A percentile compares a stretch with the other conserved stretches of the same genome.
phyloP scores from a whole-genome alignment of 2,113 vertebrate genomes.

The Poeciliopsis occidentalis region DNA sequence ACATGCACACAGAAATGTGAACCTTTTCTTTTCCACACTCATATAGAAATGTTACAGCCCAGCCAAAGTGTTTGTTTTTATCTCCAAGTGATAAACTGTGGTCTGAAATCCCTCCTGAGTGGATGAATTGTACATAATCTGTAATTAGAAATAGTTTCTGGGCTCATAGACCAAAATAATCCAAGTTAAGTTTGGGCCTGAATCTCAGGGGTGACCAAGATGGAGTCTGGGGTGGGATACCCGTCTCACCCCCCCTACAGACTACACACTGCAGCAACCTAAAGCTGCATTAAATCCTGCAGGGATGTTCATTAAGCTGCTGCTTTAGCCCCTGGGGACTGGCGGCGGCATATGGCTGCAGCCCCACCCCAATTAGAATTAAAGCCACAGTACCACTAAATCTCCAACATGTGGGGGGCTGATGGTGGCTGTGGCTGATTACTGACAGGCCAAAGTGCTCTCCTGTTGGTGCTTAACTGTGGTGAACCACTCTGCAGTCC shows the following conservation, averaged over 20 bases:
- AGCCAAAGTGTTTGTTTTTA: no score
- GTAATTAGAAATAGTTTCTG: no score
- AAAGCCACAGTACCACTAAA: conserved; percentile 35
- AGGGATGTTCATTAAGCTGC: conserved; percentile 60
- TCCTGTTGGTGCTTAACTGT: conserved; percentile 8
- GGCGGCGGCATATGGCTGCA: conserved; percentile 39
- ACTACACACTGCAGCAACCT: conserved; percentile 31
- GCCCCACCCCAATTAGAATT: conserved; percentile 37
- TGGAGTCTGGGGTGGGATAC: not conserved
- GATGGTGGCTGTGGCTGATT: conserved; percentile 30
- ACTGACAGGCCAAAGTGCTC: conserved; percentile 36
- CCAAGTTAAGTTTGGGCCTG: not conserved
- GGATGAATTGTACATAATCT: no score
- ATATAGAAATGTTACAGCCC: no score
- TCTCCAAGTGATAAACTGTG: no score
- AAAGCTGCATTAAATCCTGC: conserved; percentile 52
- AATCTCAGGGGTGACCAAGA: not conserved
- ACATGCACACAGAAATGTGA: no score
- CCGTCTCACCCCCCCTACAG: conserved; percentile 7
- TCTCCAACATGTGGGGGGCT: conserved; percentile 33
- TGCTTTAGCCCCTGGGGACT: conserved; percentile 41
- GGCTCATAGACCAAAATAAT: not conserved
- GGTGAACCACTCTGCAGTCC: not conserved
- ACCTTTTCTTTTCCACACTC: no score
- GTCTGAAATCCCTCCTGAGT: no score